Conservation (phyloP, 2,888 invertebrate genomes). For the Criorhina ranunculi region DNA sequence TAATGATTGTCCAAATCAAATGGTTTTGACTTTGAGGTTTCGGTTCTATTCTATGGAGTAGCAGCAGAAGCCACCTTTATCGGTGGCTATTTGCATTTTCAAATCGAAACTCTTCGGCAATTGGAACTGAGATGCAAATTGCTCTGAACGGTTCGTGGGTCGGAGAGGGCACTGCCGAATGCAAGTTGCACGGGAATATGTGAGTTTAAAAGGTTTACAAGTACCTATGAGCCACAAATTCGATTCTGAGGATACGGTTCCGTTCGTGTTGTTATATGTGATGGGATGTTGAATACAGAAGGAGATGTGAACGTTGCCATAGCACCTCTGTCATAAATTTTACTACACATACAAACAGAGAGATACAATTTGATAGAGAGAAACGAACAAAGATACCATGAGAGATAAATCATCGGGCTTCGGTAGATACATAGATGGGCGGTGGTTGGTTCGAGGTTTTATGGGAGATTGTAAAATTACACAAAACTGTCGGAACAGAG, state of each 20-base stretch:
- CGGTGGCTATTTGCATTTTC: conserved; percentile 55
- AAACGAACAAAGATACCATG: conserved; percentile 21
- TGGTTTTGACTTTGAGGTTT: conserved; percentile 31
- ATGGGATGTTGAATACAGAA: conserved; percentile 1
- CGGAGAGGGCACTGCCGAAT: background rate
- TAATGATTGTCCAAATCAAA: conserved; percentile 49
- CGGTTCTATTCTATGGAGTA: background rate
- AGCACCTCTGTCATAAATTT: conserved; percentile 58
- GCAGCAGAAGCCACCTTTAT: background rate
- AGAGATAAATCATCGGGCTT: conserved; percentile 48
- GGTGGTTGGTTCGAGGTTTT: conserved; percentile 30
- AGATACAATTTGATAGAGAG: conserved; percentile 44
- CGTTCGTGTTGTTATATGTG: conserved; percentile 4
- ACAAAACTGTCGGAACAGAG: conserved; percentile 34
- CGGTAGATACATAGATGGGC: background rate
- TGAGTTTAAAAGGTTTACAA: conserved; percentile 32
- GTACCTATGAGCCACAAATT: conserved; percentile 24
- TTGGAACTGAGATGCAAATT: conserved; percentile 22
- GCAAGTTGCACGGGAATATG: background rate
- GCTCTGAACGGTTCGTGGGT: background rate
- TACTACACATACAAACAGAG: conserved; percentile 38
- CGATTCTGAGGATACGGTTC: conserved; percentile 10
- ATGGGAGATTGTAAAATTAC: conserved; percentile 42
- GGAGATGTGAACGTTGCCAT: conserved; percentile 27
- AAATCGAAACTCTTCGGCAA: conserved; percentile 26